Evolutionary conservation across 2,888 invertebrate genomes (phyloP).

Genomic region (Branchipolynoe longqiensis): DNA sequence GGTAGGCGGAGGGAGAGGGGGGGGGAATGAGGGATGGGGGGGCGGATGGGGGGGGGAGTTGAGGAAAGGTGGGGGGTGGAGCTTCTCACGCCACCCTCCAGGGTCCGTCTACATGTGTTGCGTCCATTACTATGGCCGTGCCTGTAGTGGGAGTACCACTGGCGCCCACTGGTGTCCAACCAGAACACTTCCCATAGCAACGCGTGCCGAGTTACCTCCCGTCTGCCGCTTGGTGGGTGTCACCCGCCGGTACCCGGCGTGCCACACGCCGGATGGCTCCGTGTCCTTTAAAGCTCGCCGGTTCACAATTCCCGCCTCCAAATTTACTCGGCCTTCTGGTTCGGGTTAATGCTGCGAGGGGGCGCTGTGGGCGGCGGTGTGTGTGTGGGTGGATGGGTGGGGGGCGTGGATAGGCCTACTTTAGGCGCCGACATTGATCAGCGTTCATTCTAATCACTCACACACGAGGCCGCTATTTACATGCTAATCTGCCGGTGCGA

Average conservation of each 20-base stretch:
- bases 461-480: conserved; percentile 24
- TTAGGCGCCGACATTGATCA: background rate
- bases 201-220: no score
- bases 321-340: no score
- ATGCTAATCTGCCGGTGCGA: conserved; percentile 25
- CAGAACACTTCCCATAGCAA: no score
- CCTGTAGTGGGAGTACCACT: no score
- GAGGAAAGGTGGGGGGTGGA: background rate
- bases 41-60: background rate
- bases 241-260: no score
- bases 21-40: background rate
- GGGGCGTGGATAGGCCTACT: background rate
- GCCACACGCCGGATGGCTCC: no score
- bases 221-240: no score
- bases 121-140: background rate
- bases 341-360: background rate
- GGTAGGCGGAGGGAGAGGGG: no score
- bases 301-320: no score
- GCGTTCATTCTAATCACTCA: conserved; percentile 33
- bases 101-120: background rate
- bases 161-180: no score
- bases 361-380: background rate
- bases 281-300: no score
- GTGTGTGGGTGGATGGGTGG: no score
- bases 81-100: background rate